Evolutionary conservation across 2,113 vertebrate species (phyloP).

Genomic region (Entelurus aequoreus): DNA sequence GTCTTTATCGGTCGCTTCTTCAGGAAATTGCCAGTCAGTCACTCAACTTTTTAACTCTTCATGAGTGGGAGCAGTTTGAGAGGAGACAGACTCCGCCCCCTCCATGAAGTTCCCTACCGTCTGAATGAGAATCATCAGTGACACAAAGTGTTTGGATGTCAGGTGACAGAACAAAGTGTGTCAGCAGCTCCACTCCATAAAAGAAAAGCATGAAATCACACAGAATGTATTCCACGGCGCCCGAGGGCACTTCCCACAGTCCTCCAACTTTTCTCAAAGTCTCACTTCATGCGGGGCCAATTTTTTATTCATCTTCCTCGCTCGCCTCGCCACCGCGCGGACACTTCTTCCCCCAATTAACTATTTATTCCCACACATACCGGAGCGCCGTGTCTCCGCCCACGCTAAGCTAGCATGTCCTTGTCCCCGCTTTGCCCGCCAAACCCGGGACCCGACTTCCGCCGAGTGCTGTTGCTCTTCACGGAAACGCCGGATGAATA

Average conservation of each 20-base stretch:
- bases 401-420: slow-evolving; percentile 1
- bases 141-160: slow-evolving; percentile 9
- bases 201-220: slow-evolving; percentile 18
- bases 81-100: too few relatives aligned
- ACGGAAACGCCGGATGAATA: neutral
- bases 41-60: too few relatives aligned
- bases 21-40: too few relatives aligned
- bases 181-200: slow-evolving; percentile 25
- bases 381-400: neutral
- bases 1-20: too few relatives aligned
- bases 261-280: slow-evolving; percentile 1
- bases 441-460: slow-evolving; percentile 4
- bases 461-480: neutral
- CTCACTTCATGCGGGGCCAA: neutral
- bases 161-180: slow-evolving; percentile 23
- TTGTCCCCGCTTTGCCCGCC: slow-evolving; percentile 3
- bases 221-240: slow-evolving; percentile 21
- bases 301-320: slow-evolving; percentile 9
- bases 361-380: neutral
- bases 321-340: neutral
- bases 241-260: slow-evolving; percentile 29
- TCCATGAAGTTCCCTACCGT: neutral
- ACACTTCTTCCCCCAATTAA: slow-evolving; percentile 1
- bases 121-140: slow-evolving; percentile 23
- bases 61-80: too few relatives aligned